Base-by-base conservation (phyloP, 1,140 invertebrate genomes). In the Dysdera silvatica region DNA sequence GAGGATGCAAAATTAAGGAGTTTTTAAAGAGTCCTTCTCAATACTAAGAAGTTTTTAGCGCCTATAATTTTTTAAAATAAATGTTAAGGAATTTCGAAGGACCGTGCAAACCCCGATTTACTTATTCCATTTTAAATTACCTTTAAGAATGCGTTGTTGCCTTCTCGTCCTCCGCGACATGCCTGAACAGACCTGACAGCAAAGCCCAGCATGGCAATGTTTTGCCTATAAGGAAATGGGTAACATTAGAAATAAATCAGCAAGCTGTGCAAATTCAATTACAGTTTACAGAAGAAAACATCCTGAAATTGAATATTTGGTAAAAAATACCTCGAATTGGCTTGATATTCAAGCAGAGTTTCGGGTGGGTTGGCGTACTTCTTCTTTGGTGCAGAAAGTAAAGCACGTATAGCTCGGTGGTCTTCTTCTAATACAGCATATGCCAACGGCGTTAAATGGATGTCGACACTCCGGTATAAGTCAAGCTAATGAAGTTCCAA, bases 121-220 rank as follows among this genome's bases (percentile, higher is more conserved):
- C n/a, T n/a, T n/a, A n/a, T n/a, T n/a, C n/a, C n/a, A n/a, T n/a
- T n/a, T n/a, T n/a, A 4, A 31, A n/a, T 68, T 68, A 76, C 78
- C 58, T 78, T 77, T 18, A 75, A 64, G 55, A 80, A 74, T 10
- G 79, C 79, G 66, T 77, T 74, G 65, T 80, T 80, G 48, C 79
- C 79, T 72, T 81, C 79, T 66, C 71, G 71, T 24, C 73, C 72
- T 8, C 80, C 79, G 54, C 79, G 67, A 29, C 72, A 71, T 7
- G 75, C 68, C 29, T 71, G 73, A 28, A 81, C 68, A 28, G 65
- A 43, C 28, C 75, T 57, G 2, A 79, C 70, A 48, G 67, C 68
- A 35, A 69, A 70, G 8, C 73, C 79, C 32, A 80, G 70, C 71
- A 72, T 76, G 18, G 63, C 52, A 49, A 66, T 67, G 65, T 77